These are phyloP conservation scores for Archivesica marissinica DNA, from an alignment of 1,140 invertebrate species.

Conservation along the genomic window DNA sequence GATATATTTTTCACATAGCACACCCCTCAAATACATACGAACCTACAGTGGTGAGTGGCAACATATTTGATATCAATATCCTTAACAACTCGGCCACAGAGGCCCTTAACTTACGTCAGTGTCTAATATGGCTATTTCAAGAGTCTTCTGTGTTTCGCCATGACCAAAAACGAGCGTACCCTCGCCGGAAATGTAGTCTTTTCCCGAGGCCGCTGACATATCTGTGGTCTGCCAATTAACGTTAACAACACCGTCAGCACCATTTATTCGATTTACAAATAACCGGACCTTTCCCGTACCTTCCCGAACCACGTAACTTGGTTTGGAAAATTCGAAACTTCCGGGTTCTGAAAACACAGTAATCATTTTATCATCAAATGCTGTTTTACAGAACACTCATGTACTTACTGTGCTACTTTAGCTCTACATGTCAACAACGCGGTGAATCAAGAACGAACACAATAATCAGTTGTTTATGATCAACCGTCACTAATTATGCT, in stretches of 20 bases:
- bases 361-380: too few relatives aligned
- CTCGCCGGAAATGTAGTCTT: constrained; percentile 85
- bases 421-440: too few relatives aligned
- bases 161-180: constrained; percentile 87
- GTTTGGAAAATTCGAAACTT: constrained; percentile 86
- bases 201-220: constrained; percentile 86
- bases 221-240: constrained; percentile 87
- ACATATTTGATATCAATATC: too few relatives aligned
- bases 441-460: too few relatives aligned
- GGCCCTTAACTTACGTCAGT: constrained; percentile 70
- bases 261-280: constrained; percentile 86
- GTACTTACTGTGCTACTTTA: too few relatives aligned
- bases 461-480: too few relatives aligned
- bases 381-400: too few relatives aligned
- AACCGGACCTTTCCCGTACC: constrained; percentile 86
- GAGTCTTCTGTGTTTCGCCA: constrained; percentile 85
- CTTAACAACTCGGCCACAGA: too few relatives aligned
- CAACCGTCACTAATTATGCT: too few relatives aligned
- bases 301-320: constrained; percentile 88
- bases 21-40: too few relatives aligned
- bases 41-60: too few relatives aligned
- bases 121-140: constrained; percentile 86
- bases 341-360: constrained; percentile 87
- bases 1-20: too few relatives aligned
- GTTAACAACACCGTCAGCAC: constrained; percentile 87